phyloP scores from a whole-genome alignment of 2,888 invertebrate species.

The Zygaena filipendulae region DNA sequence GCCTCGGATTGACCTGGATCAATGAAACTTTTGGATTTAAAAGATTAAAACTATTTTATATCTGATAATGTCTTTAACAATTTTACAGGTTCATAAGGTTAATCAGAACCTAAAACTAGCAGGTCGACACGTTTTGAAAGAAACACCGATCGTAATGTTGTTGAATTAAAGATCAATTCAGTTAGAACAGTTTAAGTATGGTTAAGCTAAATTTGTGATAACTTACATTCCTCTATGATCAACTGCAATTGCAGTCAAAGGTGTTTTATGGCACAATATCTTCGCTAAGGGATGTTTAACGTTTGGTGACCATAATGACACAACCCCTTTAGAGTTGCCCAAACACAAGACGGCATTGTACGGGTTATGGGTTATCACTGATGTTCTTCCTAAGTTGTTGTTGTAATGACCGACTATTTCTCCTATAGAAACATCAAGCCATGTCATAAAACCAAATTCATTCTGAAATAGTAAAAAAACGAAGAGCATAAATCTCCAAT shows the following conservation, averaged over 20 bases:
- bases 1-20: no score
- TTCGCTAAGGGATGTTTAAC: slow-evolving; percentile 86
- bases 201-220: no score
- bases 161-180: no score
- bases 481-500: neutral
- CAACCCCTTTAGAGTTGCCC: slow-evolving; percentile 92
- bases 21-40: no score
- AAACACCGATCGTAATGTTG: no score
- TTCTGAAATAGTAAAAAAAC: slow-evolving; percentile 51
- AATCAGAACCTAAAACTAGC: no score
- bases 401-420: slow-evolving; percentile 84
- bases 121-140: no score
- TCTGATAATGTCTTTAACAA: no score
- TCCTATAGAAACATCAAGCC: slow-evolving; percentile 96
- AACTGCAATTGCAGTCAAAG: slow-evolving; percentile 82
- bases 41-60: no score
- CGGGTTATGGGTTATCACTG: slow-evolving; percentile 93
- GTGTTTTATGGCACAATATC: slow-evolving; percentile 89
- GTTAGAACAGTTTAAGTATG: no score
- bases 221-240: slow-evolving; percentile 86
- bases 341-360: slow-evolving; percentile 90
- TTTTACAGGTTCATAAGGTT: no score
- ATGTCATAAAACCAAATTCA: slow-evolving; percentile 83
- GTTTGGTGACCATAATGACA: slow-evolving; percentile 96
- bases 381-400: slow-evolving; percentile 81